Evolutionary conservation across 2,797 vertebrate species (phyloP).

Genomic region (Poecile montanus): DNA sequence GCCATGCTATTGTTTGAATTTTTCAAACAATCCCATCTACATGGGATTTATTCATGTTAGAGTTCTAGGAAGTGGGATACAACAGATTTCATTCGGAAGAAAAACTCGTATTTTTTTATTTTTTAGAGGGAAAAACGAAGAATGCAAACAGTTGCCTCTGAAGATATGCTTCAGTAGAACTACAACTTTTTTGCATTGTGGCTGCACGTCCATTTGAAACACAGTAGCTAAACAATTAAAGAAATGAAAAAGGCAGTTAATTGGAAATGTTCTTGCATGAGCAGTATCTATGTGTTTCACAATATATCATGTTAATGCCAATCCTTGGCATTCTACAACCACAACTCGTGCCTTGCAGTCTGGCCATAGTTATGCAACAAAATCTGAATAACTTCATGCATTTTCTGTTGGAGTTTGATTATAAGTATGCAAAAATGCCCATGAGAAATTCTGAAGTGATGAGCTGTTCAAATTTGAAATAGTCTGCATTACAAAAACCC

Average conservation of each 20-base stretch:
- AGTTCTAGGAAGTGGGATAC: neutral
- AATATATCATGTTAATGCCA: neutral
- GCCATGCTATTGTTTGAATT: neutral
- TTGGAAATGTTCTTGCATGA: neutral
- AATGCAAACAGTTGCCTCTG: neutral
- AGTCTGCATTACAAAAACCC: fast-evolving
- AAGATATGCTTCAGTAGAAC: neutral
- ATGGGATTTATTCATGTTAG: neutral
- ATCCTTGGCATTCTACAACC: neutral
- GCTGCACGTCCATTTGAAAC: neutral
- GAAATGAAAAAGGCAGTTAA: neutral
- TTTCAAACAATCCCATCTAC: neutral
- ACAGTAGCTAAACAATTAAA: neutral
- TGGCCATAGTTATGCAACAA: neutral
- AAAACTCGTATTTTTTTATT: neutral
- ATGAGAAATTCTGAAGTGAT: neutral
- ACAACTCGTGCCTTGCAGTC: neutral
- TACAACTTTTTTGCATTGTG: neutral
- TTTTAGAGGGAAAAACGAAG: neutral
- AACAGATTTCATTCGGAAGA: neutral
- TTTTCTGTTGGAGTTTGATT: neutral
- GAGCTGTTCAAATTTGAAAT: neutral
- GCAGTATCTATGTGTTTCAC: neutral
- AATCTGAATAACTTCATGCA: neutral
- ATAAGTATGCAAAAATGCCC: neutral